Base-by-base conservation (phyloP, 2,888 invertebrate species). In the Stenotaenia linearis region DNA sequence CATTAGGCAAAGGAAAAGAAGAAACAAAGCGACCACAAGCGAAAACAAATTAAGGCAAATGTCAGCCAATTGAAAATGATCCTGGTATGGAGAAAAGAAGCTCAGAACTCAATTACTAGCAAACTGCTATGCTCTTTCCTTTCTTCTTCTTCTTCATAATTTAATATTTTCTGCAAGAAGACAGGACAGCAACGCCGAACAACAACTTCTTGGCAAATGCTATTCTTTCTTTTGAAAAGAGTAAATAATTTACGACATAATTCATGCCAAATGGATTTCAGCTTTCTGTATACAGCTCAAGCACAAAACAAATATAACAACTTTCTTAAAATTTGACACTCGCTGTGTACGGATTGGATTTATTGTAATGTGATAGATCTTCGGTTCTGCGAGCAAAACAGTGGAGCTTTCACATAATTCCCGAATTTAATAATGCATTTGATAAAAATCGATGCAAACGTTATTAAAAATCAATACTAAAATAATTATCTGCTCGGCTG, bases 21-120 rank as follows among this genome's bases (percentile, higher is more conserved):
- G 15, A 28, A 25, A 69, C 69, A 69, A 25, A 69, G 28, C 69
- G 69, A 69, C 69, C 69, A 69, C 69, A 69, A 69, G 69, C 28
- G 69, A 69, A 69, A 69, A 69, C 69, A 69, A 69, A 69, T 69
- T 69, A 69, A 69, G 69, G 69, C 25, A 69, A 69, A 69, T 69
- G 69, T 69, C 69, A 69, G 69, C 28, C 69, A 69, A 69, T 69
- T 69, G 69, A 69, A 69, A 69, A 69, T 69, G 69, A 69, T 69
- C 69, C 4, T n/a, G 28, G 69, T 69, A 69, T n/a, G n/a, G 69
- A 25, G 69, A 28, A 69, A 69, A 69, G 69, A 10, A 28, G 10
- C 69, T 28, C 69, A 69, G n/a, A 69, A 69, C 69, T 69, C 69
- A 69, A 69, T 69, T 69, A 69, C 25, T 25, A 25, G n/a, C 69